Conservation (phyloP, 2,797 vertebrate species). For the Botia kubotai region DNA sequence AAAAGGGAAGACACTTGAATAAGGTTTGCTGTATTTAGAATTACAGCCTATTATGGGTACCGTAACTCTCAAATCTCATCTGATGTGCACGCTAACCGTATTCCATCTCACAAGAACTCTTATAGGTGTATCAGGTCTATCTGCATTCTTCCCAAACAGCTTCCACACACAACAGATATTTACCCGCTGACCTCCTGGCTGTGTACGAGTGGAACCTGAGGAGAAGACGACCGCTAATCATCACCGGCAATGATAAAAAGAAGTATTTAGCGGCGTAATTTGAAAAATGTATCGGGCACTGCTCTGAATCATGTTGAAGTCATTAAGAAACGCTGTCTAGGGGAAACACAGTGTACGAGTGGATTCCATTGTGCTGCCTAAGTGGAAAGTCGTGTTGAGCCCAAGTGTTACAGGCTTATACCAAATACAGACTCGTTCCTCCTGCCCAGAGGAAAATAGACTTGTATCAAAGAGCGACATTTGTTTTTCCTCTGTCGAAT, state of each 20-base stretch:
- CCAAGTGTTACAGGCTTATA: conserved; percentile 64
- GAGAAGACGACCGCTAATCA: too few relatives aligned
- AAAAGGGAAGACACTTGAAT: too few relatives aligned
- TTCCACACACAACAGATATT: conserved; percentile 28
- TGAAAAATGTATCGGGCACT: conserved; percentile 64
- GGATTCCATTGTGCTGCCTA: conserved; percentile 68
- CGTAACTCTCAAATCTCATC: conserved; percentile 29
- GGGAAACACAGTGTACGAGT: conserved; percentile 60
- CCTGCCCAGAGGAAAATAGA: conserved; percentile 62
- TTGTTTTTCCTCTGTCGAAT: conserved; percentile 73
- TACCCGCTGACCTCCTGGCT: conserved; percentile 39
- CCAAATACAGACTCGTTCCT: conserved; percentile 64
- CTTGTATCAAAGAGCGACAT: conserved; percentile 67
- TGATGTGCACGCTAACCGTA: conserved; percentile 47
- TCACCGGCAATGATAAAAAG: conserved; percentile 28
- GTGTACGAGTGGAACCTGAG: neutral
- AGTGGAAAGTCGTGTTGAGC: conserved; percentile 67
- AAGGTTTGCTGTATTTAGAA: neutral
- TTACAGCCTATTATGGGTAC: conserved; percentile 17
- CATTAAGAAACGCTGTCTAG: conserved; percentile 66
- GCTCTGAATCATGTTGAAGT: conserved; percentile 47
- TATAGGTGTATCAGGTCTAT: neutral
- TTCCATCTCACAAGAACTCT: conserved; percentile 36
- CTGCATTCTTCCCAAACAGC: conserved; percentile 7
- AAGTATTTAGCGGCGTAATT: conserved; percentile 57